Conservation (phyloP, 2,888 invertebrate species). For the Ophraella communa region DNA sequence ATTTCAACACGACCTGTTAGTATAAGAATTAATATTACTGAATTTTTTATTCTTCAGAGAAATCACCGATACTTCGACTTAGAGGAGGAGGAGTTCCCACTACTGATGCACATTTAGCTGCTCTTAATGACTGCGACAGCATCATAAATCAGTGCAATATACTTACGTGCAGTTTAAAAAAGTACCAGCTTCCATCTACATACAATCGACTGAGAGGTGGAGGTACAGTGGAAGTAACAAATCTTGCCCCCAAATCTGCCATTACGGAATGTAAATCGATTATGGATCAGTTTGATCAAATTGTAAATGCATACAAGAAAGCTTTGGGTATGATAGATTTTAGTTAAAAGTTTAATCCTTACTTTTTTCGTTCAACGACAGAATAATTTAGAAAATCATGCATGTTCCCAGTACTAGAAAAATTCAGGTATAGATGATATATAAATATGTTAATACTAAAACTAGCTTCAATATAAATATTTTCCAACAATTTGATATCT, state of each 20-base stretch:
- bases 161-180: neutral
- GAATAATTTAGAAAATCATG: no score
- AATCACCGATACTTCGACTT: conserved; percentile 9
- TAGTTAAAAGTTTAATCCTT: no score
- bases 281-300: conserved; percentile 55
- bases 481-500: no score
- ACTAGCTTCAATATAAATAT: no score
- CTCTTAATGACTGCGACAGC: neutral
- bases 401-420: no score
- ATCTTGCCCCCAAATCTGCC: conserved; percentile 43
- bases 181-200: neutral
- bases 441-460: no score
- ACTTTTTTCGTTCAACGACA: no score
- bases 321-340: conserved; percentile 40
- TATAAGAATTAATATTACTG: neutral
- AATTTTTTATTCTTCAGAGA: neutral
- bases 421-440: no score
- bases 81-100: conserved; percentile 32
- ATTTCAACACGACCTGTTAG: no score
- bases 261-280: conserved; percentile 53
- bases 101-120: neutral
- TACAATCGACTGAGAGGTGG: neutral
- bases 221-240: neutral
- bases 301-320: conserved; percentile 52
- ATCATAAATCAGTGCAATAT: neutral